Evolutionary conservation across 2,888 invertebrate genomes (phyloP).

Genomic region (Lithophane leautieri): DNA sequence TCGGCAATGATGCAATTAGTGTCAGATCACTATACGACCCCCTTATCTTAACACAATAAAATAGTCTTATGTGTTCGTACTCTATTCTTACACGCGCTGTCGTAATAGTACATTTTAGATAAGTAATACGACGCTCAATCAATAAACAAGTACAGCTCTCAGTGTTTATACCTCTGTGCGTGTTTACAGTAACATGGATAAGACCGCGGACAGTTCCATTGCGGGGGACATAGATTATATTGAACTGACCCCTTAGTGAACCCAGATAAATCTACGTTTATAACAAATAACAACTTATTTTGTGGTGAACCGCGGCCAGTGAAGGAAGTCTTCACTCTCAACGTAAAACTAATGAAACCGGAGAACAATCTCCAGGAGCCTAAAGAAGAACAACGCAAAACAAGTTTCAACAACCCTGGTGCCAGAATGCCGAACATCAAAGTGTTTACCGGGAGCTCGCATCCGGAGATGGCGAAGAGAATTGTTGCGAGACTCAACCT

Average conservation of each 20-base stretch:
- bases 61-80: conserved; percentile 49
- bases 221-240: conserved; percentile 76
- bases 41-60: conserved; percentile 65
- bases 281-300: conserved; percentile 79
- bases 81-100: conserved; percentile 46
- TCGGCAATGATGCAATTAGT: conserved; percentile 69
- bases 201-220: conserved; percentile 74
- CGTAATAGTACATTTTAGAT: conserved; percentile 56
- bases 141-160: conserved; percentile 56
- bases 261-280: conserved; percentile 81
- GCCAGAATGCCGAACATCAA: conserved; percentile 99
- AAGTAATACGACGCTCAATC: conserved; percentile 55
- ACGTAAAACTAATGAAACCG: conserved; percentile 80
- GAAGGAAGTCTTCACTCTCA: conserved; percentile 72
- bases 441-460: conserved; percentile 99
- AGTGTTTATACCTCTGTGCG: conserved; percentile 58
- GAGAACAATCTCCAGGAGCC: conserved; percentile 70
- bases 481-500: conserved; percentile 98
- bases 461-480: conserved; percentile 98
- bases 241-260: conserved; percentile 83
- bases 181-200: conserved; percentile 69
- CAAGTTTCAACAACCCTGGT: conserved; percentile 74
- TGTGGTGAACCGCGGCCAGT: conserved; percentile 69
- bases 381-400: conserved; percentile 65
- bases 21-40: conserved; percentile 61